Evolutionary conservation across 2,888 invertebrate species (phyloP), one percentile per base, ranked within the genome.

Genomic region (Melanophora roralis): DNA sequence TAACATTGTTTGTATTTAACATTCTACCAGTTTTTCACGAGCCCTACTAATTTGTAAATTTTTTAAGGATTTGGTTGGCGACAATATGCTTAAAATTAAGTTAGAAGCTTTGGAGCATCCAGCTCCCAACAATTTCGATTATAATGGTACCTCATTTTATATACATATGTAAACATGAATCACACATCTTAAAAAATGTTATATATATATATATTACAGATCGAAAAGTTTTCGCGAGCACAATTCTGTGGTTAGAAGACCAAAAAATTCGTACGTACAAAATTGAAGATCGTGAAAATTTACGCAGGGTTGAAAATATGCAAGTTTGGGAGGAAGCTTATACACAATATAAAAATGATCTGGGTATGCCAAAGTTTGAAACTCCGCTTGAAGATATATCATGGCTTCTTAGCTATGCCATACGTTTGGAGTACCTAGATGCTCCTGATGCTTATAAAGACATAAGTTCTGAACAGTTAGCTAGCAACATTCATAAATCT

Each of bases 181-280:
- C 21, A 27, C 16, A 1, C n/a, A n/a, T 16, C 40, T 71, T 57
- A n/a, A n/a, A n/a, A n/a, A n/a, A n/a, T n/a, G n/a, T n/a, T n/a
- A n/a, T n/a, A n/a, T n/a, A n/a, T n/a, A n/a, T n/a, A n/a, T n/a
- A n/a, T 14, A 9, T 91, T 91, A 2, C 88, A 98, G 98, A 97
- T 91, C 93, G 94, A 83, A 93, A 92, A 81, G 93, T 95, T 85
- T 95, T 96, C 86, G 93, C 95, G 60, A 95, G 94, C 86, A 91
- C 97, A 23, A 92, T 98, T 21, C 90, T 95, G 1, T 98, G 98
- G 98, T 88, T 98, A 68, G 98, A 98, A 90, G 96, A 97, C 87
- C 97, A 97, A 88, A 97, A 96, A 90, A 97, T 98, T 83, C 93
- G 97, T 11, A 94, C 94, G 83, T 97, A 96, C 84, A 94, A 94